Conservation (phyloP, 2,888 invertebrate genomes). For the Rhopalosiphum nymphaeae region DNA sequence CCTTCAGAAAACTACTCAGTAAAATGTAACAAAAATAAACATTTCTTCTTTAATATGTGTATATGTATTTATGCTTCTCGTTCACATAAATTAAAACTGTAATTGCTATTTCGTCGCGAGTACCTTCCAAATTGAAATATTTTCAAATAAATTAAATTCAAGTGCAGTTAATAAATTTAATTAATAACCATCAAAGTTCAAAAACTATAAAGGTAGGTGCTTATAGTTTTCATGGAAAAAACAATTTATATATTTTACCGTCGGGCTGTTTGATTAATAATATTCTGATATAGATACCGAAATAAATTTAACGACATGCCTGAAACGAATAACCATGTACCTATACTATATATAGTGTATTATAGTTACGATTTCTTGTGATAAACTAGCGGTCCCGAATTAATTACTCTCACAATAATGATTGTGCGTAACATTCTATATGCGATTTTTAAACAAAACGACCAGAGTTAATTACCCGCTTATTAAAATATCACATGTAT, state of each 20-base stretch:
- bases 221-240: neutral
- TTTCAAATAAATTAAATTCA: neutral
- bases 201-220: neutral
- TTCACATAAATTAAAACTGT: neutral
- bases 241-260: conserved; percentile 12
- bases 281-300: neutral
- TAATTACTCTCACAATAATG: conserved; percentile 2
- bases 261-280: conserved; percentile 15
- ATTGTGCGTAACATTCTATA: neutral
- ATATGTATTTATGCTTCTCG: neutral
- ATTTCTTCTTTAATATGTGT: neutral
- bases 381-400: neutral
- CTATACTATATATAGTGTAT: neutral
- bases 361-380: conserved; percentile 7
- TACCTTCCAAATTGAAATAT: neutral
- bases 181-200: conserved; percentile 24
- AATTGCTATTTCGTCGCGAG: neutral
- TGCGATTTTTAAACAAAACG: conserved; percentile 8
- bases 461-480: conserved; percentile 11
- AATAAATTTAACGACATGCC: neutral
- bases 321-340: neutral
- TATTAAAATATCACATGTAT: conserved; percentile 36
- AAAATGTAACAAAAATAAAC: neutral
- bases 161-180: conserved; percentile 6
- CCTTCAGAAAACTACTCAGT: neutral